Evolutionary conservation across 2,797 vertebrate genomes (phyloP), one percentile per base, ranked within the genome.

Genomic region (Neosilurus mollespiculum): DNA sequence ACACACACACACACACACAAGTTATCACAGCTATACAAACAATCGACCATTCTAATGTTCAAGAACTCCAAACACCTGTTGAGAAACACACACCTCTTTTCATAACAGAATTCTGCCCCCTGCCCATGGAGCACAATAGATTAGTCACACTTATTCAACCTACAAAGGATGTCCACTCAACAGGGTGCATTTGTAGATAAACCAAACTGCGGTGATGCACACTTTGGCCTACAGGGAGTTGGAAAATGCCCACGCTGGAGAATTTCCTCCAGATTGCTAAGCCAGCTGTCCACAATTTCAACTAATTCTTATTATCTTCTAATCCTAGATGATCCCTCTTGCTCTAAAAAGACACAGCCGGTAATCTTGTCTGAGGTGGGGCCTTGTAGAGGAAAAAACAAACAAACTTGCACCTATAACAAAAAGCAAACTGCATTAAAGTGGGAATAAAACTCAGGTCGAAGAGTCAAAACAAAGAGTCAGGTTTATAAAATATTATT

Each of bases 111-210:
- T 77, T 61, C 56, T 37, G 54, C 4, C 73, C 54, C 56, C 26
- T 75, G 54, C 72, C 26, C 26, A 58, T 34, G 72, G 5, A 77
- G 56, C 56, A n/a, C 73, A 77, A 59, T 43, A 20, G 56, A 77
- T 61, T n/a, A 61, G 73, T 61, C 73, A 77, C 54, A 77, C 18
- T 43, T 34, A 77, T 61, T 77, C 56, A 61, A 54, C 56, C 61
- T 61, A 75, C 72, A 75, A 75, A 58, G 6, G 30, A 59, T 77
- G 54, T n/a, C 30, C 73, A 37, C 73, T 59, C 73, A 37, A 77
- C 73, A 61, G 73, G 73, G 37, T 77, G 73, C 56, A 61, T 59
- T 61, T 37, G 12, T 2, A 77, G 30, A 54, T n/a, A 77, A 61
- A n/a, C 30, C 20, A 11, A n/a, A 59, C 73, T 61, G 30, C 73